A percentile compares a stretch with the other conserved stretches of the same genome.
Evolutionary conservation across 2,888 invertebrate species (phyloP).

Genomic region (Acholoe squamosa): DNA sequence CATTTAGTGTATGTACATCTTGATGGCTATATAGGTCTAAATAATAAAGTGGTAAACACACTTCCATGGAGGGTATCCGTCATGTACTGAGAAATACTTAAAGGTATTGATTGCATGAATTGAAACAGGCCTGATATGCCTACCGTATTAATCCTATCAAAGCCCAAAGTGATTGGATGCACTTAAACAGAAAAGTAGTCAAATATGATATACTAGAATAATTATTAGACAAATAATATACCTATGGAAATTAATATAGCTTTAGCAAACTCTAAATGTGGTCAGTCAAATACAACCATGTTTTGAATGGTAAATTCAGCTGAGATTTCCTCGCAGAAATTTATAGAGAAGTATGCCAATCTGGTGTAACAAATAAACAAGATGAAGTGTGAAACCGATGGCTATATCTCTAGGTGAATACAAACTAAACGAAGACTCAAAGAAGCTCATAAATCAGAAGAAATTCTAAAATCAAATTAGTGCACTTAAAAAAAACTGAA

Average conservation of each 20-base stretch:
- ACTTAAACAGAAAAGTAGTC: too few relatives aligned
- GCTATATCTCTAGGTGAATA: too few relatives aligned
- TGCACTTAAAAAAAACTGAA: not conserved
- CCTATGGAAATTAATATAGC: not conserved
- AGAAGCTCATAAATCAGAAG: not conserved
- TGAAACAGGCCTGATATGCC: not conserved
- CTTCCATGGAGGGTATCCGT: too few relatives aligned
- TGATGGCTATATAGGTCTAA: too few relatives aligned
- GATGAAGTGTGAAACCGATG: too few relatives aligned
- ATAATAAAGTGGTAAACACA: too few relatives aligned
- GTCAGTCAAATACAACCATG: not conserved
- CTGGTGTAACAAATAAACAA: not conserved
- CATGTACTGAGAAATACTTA: too few relatives aligned
- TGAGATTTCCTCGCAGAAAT: not conserved
- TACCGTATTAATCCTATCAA: slow-evolving; percentile 12
- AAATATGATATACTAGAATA: too few relatives aligned
- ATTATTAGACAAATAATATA: too few relatives aligned
- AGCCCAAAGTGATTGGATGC: not conserved
- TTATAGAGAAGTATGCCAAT: not conserved
- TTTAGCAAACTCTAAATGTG: not conserved
- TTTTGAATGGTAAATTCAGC: not conserved
- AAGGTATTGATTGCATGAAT: too few relatives aligned
- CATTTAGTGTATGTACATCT: too few relatives aligned
- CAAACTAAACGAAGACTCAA: too few relatives aligned
- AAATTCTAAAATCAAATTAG: not conserved